Base-by-base conservation (phyloP, 1,140 invertebrate genomes). In the Zophobas morio region DNA sequence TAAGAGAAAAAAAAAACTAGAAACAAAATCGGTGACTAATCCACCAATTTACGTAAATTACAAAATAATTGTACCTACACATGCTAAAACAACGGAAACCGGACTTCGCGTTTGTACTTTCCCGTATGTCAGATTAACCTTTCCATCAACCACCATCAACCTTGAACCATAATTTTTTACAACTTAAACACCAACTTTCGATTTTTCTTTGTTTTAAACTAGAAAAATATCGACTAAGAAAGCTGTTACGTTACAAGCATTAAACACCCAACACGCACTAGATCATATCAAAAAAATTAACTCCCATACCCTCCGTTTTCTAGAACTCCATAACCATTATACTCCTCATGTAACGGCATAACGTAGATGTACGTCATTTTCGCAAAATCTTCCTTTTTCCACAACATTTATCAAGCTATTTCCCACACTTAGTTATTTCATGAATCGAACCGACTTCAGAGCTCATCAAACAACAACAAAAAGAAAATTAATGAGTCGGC, bases 321-420 rank as follows among this genome's bases (percentile, higher is more conserved):
- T 51, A 86, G 70, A 77, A 84, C 63, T 78, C 84, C 84, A 78
- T 85, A 84, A 60, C 83, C 83, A 46, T 85, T 83, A 74, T 84
- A 80, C 32, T 84, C 82, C 79, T 86, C 84, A 79, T 84, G 82
- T 73, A 85, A 80, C 46, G 85, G 84, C 81, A 85, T 85, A 49
- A 86, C 84, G 72, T 85, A 85, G 70, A 86, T 86, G 77, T 84
- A 86, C 54, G 85, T 86, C 85, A 86, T 86, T 80, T 82, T 82
- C 6, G 46, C 56, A 75, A 77, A 6, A 33, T 74, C 6, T 32
- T 66, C 60, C 39, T 66, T 66, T 36, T 66, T 66, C 60, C 60
- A 66, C 60, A 66, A 66, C 60, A 66, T 66, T 66, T 66, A 66
- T 66, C n/a, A 36, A 36, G 3, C 35, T 60, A 36, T 60, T 60